phyloP scores from a whole-genome alignment of 2,888 invertebrate species.

The Danaus chrysippus region DNA sequence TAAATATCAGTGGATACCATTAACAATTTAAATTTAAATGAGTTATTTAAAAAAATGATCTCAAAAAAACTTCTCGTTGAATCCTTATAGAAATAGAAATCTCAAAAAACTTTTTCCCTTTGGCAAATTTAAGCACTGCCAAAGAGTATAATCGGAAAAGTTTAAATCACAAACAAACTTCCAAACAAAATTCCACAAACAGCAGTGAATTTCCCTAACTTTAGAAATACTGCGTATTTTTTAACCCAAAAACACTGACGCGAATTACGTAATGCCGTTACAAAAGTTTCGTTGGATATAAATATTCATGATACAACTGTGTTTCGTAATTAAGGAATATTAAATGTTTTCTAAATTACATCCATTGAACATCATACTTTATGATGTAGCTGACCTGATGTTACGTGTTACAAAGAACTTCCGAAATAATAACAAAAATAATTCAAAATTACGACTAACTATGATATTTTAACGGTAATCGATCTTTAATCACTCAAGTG shows the following conservation, averaged over 20 bases:
- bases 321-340: slow-evolving; percentile 7
- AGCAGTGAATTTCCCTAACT: not conserved
- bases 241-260: not conserved
- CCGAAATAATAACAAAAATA: too few species aligned
- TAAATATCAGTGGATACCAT: too few species aligned
- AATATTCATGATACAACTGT: slow-evolving; percentile 17
- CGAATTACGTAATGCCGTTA: slow-evolving; percentile 1
- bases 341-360: slow-evolving; percentile 7
- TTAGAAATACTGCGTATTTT: not conserved
- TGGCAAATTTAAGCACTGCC: too few species aligned
- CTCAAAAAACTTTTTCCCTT: too few species aligned
- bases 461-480: too few species aligned
- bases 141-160: too few species aligned
- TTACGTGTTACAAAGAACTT: not conserved
- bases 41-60: too few species aligned
- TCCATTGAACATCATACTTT: not conserved
- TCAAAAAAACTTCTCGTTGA: too few species aligned
- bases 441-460: too few species aligned
- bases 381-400: not conserved
- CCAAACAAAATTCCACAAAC: not conserved
- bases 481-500: slow-evolving; percentile 36
- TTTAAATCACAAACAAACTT: too few species aligned
- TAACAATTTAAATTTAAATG: too few species aligned
- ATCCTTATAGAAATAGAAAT: too few species aligned
- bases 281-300: slow-evolving; percentile 13